phyloP scores from a whole-genome alignment of 1,140 invertebrate genomes.

The Conus ventricosus region DNA sequence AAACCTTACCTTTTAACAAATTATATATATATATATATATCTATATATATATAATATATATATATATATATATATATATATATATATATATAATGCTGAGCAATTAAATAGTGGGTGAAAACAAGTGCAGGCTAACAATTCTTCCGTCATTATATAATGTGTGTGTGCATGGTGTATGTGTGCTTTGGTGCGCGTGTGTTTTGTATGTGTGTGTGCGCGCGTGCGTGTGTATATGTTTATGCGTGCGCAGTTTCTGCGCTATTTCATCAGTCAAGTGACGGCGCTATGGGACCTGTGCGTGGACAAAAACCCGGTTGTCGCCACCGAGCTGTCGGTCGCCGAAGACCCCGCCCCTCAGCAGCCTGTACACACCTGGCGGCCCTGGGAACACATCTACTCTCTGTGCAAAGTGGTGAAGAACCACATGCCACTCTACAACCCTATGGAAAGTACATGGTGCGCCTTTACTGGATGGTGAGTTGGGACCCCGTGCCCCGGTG shows the following conservation, averaged over 20 bases:
- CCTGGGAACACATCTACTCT: constrained; percentile 75
- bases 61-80: too few relatives aligned
- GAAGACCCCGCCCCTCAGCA: constrained; percentile 49
- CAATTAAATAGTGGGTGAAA: too few relatives aligned
- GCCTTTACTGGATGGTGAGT: constrained; percentile 75
- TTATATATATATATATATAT: too few relatives aligned
- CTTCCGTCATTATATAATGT: too few relatives aligned
- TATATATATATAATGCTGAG: too few relatives aligned
- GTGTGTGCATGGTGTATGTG: constrained; percentile 38
- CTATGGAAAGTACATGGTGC: constrained; percentile 74
- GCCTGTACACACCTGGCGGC: constrained; percentile 67
- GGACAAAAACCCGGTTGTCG: constrained; percentile 40
- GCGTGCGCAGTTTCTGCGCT: constrained; percentile 68
- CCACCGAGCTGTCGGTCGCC: constrained; percentile 36
- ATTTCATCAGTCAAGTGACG: constrained; percentile 73
- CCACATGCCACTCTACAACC: constrained; percentile 72
- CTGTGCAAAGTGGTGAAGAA: constrained; percentile 72
- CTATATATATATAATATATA: too few relatives aligned
- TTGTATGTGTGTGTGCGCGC: background rate
- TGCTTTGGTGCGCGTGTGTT: too few relatives aligned
- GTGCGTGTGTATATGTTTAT: background rate
- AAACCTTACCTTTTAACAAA: too few relatives aligned
- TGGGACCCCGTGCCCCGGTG: too few relatives aligned
- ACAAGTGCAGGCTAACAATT: too few relatives aligned
- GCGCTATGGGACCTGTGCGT: constrained; percentile 70